A percentile compares a stretch with the other conserved stretches of the same genome.
These are phyloP conservation scores for Petrocephalus microphthalmus DNA, from an alignment of 2,113 vertebrate genomes.

Conservation along the genomic window DNA sequence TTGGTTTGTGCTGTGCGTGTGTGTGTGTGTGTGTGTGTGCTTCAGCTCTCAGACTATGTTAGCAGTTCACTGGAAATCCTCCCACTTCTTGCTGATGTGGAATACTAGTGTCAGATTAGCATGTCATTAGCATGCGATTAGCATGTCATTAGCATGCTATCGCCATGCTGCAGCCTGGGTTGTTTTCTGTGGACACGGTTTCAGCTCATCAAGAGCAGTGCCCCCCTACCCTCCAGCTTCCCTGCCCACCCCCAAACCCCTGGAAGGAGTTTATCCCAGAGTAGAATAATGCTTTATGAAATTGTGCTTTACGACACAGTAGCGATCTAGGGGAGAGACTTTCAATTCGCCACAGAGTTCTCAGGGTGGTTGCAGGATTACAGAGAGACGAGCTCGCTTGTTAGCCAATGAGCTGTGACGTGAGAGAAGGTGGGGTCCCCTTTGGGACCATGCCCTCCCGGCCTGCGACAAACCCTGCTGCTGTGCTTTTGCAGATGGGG, in stretches of 20 bases:
- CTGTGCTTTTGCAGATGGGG: constrained; percentile 43
- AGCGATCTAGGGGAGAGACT: neutral
- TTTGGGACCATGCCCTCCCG: neutral
- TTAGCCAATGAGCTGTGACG: neutral
- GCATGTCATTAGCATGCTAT: constrained; percentile 65
- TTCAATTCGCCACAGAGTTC: neutral
- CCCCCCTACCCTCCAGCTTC: constrained; percentile 24
- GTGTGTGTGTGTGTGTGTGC: constrained; percentile 30
- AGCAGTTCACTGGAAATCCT: constrained; percentile 56
- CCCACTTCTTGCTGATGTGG: constrained; percentile 49
- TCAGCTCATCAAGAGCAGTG: constrained; percentile 60
- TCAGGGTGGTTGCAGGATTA: no score
- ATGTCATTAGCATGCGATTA: constrained; percentile 54
- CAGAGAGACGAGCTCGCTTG: neutral
- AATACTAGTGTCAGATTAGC: constrained; percentile 64
- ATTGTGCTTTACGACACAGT: neutral
- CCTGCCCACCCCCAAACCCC: neutral
- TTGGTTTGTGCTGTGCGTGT: neutral
- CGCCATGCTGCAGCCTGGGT: constrained; percentile 55
- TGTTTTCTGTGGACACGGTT: constrained; percentile 53
- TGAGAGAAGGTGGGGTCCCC: neutral
- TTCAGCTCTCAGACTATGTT: constrained; percentile 47
- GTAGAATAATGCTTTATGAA: neutral
- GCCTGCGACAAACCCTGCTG: neutral
- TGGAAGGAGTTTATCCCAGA: neutral